Base-by-base conservation (phyloP, 2,113 vertebrate genomes). In the Macrotus californicus region DNA sequence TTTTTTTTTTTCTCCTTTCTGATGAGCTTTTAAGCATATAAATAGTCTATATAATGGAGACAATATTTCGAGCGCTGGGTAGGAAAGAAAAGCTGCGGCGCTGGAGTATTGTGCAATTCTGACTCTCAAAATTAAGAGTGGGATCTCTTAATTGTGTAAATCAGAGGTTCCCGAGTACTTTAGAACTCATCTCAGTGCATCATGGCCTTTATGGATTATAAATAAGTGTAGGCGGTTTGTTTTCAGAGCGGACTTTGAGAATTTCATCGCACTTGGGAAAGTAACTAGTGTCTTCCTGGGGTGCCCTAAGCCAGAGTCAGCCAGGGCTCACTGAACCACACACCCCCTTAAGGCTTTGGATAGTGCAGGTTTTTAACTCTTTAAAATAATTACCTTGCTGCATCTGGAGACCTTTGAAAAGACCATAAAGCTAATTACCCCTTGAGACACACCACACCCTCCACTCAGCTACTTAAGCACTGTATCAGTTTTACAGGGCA, bases 381-480 rank as follows among this genome's bases (percentile, higher is more conserved):
- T 96, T 87, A 85, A 95, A 93, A 50, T 90, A 94, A 85, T 87
- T 59, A 73, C 31, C 21, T 15, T 26, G 61, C 21, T 86, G 36
- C 29, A 83, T 77, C 61, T 76, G 80, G 81, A 97, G 86, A 93
- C 84, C 82, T 94, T 84, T 96, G 92, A 85, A 61, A 93, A 94
- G 88, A 91, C 66, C 29, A 48, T 92, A 70, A 94, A 96, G 72
- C 89, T 87, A 83, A 95, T 82, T 95, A 90, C 0, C 92, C 50
- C 50, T 92, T 67, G 67, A 88, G 96, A 93, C 80, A 86, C 61
- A 87, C 61, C 95, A 88, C 72, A 87, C 61, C 95, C 72, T 87
- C 85, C 84, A 54, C 66, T 54, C 54, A 93, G 48, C 50, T 82
- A 13, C 73, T 84, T 64, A 96, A 87, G 70, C 31, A 59, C 84